Conservation (phyloP, 1,140 invertebrate species). For the Lepidurus couesii region DNA sequence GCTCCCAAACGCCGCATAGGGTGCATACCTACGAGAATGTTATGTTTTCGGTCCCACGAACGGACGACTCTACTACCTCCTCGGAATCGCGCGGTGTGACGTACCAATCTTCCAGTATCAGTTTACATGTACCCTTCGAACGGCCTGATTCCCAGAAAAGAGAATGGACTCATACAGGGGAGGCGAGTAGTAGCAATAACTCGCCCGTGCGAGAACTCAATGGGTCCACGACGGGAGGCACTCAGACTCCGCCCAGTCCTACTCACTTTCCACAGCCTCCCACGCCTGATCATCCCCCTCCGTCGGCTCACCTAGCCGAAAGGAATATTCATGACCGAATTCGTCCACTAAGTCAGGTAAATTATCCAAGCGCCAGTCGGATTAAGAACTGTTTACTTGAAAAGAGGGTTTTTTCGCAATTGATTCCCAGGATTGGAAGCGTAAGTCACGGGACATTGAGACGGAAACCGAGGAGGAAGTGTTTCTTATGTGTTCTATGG, state of each 20-base stretch:
- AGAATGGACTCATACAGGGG: too few relatives aligned
- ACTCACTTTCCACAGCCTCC: conserved; percentile 86
- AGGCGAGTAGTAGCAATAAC: too few relatives aligned
- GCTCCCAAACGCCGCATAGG: not conserved
- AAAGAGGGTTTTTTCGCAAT: not conserved
- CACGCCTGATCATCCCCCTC: conserved; percentile 88
- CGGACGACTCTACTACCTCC: not conserved
- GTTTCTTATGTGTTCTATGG: conserved; percentile 48
- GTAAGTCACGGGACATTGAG: conserved; percentile 70
- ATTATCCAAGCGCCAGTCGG: conserved; percentile 39
- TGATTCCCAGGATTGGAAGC: conserved; percentile 61
- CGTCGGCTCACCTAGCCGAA: conserved; percentile 82
- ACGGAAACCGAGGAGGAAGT: conserved; percentile 63
- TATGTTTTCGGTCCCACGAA: not conserved
- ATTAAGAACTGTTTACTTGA: not conserved
- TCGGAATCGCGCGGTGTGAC: not conserved
- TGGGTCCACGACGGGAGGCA: not conserved
- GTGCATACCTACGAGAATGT: not conserved
- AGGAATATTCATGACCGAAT: conserved; percentile 84
- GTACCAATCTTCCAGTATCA: conserved; percentile 10
- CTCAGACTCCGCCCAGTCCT: conserved; percentile 58
- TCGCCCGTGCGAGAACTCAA: too few relatives aligned
- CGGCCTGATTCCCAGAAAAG: not conserved
- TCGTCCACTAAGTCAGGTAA: conserved; percentile 78
- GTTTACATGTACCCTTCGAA: conserved; percentile 23